Percentiles rank a stretch among this genome's conserved stretches.
phyloP scores from a whole-genome alignment of 2,797 vertebrate species.

The Sparidentex hasta region DNA sequence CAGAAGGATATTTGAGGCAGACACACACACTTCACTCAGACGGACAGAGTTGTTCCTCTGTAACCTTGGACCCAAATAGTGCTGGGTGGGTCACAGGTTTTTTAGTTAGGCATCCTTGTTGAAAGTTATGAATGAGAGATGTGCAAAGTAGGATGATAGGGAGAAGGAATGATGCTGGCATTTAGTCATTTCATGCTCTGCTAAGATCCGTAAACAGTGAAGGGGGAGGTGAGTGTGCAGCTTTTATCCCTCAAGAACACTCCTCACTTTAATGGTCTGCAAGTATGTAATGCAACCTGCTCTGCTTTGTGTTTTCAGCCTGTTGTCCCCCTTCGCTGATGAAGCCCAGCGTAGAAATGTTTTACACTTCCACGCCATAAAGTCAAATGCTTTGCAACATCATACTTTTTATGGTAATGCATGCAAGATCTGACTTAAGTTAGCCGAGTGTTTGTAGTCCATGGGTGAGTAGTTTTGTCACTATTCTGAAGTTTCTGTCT shows the following conservation, averaged over 20 bases:
- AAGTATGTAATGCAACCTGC: conserved; percentile 32
- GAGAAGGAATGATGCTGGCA: conserved; percentile 41
- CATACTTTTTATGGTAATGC: conserved; percentile 38
- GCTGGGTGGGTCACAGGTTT: conserved; percentile 23
- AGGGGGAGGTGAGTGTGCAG: conserved; percentile 8
- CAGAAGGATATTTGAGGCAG: background rate
- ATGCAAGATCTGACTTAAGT: conserved; percentile 21
- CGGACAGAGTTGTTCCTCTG: conserved; percentile 12
- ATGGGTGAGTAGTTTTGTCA: background rate
- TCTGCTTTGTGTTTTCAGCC: conserved; percentile 25
- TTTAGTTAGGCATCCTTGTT: conserved; percentile 29
- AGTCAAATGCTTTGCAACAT: conserved; percentile 30
- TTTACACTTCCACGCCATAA: conserved; percentile 4
- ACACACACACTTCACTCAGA: background rate
- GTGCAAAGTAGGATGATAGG: conserved; percentile 28
- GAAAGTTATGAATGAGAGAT: conserved; percentile 50
- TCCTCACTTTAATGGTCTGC: conserved; percentile 25
- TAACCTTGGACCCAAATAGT: conserved; percentile 47
- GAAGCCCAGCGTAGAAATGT: conserved; percentile 26
- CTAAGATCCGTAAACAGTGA: conserved; percentile 52
- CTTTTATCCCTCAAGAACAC: conserved; percentile 24
- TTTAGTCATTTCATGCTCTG: conserved; percentile 54
- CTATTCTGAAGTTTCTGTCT: too few relatives aligned
- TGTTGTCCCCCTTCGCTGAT: background rate
- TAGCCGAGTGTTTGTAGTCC: conserved; percentile 19